A percentile compares a stretch with the other conserved stretches of the same genome.
Conservation (phyloP, 2,888 invertebrate species). For the Venusia cambrica region DNA sequence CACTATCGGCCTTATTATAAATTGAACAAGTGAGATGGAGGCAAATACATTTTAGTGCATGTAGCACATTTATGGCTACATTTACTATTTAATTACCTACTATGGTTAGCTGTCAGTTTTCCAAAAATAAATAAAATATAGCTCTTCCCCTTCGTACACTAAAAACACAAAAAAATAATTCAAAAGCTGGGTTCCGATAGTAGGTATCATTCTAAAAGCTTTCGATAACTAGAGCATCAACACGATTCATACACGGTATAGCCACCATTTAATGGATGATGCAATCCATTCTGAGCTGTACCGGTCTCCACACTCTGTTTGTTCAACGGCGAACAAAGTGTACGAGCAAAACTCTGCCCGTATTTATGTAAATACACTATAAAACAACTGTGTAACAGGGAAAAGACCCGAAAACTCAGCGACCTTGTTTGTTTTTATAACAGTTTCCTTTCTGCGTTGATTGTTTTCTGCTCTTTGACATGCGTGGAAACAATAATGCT, state of each 20-base stretch:
- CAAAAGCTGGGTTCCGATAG: too few relatives aligned
- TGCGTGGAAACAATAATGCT: constrained; percentile 22
- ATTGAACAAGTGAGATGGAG: too few relatives aligned
- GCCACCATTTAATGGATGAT: constrained; percentile 49
- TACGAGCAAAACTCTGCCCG: constrained; percentile 54
- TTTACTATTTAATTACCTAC: too few relatives aligned
- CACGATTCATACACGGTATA: constrained; percentile 28
- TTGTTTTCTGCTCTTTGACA: constrained; percentile 46
- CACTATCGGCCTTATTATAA: too few relatives aligned
- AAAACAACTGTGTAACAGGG: constrained; percentile 56
- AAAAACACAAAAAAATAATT: too few relatives aligned
- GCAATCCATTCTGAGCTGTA: constrained; percentile 50
- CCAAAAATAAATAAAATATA: too few relatives aligned
- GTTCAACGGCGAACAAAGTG: constrained; percentile 57
- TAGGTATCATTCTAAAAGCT: too few relatives aligned
- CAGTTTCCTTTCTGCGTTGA: constrained; percentile 50
- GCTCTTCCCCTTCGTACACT: too few relatives aligned
- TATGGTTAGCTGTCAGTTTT: too few relatives aligned
- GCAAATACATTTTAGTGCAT: too few relatives aligned
- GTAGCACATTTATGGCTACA: too few relatives aligned
- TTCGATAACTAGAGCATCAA: too few relatives aligned
- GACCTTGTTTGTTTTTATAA: constrained; percentile 59
- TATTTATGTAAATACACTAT: constrained; percentile 68
- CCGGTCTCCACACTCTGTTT: constrained; percentile 51
- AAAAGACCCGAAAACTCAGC: constrained; percentile 52